phyloP scores from a whole-genome alignment of 2,797 vertebrate genomes.

The Chloroceryle inda region DNA sequence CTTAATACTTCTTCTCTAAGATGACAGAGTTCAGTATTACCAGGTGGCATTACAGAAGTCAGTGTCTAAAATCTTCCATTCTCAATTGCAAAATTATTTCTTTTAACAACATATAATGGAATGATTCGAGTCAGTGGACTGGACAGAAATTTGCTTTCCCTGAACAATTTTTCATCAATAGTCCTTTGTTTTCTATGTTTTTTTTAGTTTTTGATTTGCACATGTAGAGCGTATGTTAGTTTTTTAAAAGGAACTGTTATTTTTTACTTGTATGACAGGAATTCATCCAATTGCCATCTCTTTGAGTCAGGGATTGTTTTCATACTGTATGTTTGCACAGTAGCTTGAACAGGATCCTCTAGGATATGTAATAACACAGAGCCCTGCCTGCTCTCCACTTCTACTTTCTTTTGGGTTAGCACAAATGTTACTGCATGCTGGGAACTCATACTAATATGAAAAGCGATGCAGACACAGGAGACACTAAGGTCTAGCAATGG shows the following conservation, averaged over 20 bases:
- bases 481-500: background rate
- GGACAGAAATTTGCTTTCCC: background rate
- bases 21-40: background rate
- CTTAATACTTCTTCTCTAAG: background rate
- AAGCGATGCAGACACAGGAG: background rate
- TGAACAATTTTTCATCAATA: background rate
- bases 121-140: background rate
- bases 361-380: background rate
- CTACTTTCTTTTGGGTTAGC: background rate
- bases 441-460: fast-evolving
- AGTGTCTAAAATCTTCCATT: background rate
- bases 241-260: background rate
- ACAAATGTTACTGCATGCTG: background rate
- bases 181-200: background rate
- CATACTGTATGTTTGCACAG: background rate
- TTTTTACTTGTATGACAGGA: background rate
- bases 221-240: background rate
- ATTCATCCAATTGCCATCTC: background rate
- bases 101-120: background rate
- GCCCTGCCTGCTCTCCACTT: background rate
- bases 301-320: background rate
- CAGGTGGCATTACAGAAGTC: background rate
- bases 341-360: background rate
- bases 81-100: background rate
- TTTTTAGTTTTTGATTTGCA: background rate